Percentiles rank a stretch among this genome's conserved stretches.
These are phyloP conservation scores for Phyllotis vaccarum DNA, from an alignment of 2,797 vertebrate species.

Conservation along the genomic window DNA sequence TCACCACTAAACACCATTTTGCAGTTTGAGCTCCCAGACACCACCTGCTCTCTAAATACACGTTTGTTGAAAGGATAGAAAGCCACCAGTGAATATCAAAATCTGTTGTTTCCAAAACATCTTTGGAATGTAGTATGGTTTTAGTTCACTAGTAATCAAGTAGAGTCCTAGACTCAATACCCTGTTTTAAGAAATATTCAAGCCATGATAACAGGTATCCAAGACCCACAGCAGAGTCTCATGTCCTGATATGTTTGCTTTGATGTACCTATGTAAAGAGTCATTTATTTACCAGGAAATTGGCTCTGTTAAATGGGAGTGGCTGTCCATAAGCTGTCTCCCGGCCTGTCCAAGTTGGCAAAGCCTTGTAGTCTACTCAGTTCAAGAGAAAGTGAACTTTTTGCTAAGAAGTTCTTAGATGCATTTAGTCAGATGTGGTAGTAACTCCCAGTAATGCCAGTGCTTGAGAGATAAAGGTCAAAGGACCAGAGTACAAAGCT, in stretches of 20 bases:
- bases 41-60: constrained; percentile 79
- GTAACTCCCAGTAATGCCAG: background rate
- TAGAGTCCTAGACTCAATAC: constrained; percentile 57
- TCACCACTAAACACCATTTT: constrained; percentile 77
- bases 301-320: constrained; percentile 37
- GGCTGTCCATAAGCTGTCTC: constrained; percentile 37
- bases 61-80: constrained; percentile 78
- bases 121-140: constrained; percentile 76
- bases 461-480: background rate
- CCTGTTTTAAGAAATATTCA: constrained; percentile 57
- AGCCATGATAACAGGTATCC: constrained; percentile 63
- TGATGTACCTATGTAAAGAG: constrained; percentile 58
- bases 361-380: constrained; percentile 48
- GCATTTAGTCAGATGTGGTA: background rate
- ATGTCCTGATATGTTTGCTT: constrained; percentile 20
- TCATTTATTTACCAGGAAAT: constrained; percentile 42
- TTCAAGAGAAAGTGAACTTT: constrained; percentile 68
- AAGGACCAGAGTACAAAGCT: background rate
- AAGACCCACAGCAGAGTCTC: constrained; percentile 29
- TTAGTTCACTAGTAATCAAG: constrained; percentile 72
- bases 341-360: background rate
- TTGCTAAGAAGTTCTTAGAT: background rate
- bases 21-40: constrained; percentile 68
- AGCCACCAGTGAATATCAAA: constrained; percentile 78
- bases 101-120: constrained; percentile 84